phyloP scores from a whole-genome alignment of 1,140 invertebrate genomes.

The Drosophila malerkotliana region DNA sequence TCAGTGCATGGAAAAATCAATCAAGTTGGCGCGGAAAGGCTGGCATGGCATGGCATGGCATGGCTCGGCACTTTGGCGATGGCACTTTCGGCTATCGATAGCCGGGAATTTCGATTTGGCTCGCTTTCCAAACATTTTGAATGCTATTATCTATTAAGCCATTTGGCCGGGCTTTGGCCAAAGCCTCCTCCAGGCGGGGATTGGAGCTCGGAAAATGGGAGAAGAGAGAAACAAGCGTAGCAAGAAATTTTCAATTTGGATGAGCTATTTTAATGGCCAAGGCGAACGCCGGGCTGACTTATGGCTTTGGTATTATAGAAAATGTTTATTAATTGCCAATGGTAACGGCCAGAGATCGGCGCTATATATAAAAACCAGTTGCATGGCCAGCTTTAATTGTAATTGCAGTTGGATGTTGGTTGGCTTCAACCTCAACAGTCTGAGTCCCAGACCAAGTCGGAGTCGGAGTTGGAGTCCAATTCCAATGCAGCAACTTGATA shows the following conservation, averaged over 20 bases:
- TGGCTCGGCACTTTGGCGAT: not conserved
- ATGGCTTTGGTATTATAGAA: constrained; percentile 48
- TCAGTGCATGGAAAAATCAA: not conserved
- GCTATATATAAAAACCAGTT: constrained; percentile 43
- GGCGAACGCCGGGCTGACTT: constrained; percentile 45
- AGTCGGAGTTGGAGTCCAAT: constrained; percentile 14
- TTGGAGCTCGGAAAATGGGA: not conserved
- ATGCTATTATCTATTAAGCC: constrained; percentile 62
- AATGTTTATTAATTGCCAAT: constrained; percentile 67
- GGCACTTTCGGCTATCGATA: constrained; percentile 42
- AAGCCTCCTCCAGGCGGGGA: not conserved
- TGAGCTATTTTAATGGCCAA: constrained; percentile 70
- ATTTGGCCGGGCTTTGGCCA: constrained; percentile 29
- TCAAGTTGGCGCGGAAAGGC: not conserved
- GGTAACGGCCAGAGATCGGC: constrained; percentile 30
- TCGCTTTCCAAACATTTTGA: constrained; percentile 48
- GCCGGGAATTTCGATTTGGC: constrained; percentile 11
- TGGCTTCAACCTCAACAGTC: not conserved
- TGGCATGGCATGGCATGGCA: too few species aligned
- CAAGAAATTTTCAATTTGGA: constrained; percentile 68
- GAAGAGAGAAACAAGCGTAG: constrained; percentile 1
- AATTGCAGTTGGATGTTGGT: constrained; percentile 22
- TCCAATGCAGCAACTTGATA: constrained; percentile 52
- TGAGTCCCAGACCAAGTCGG: constrained; percentile 7
- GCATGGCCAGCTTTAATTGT: constrained; percentile 48